These are phyloP conservation scores for Ceryle rudis DNA, from an alignment of 2,797 vertebrate species.

Conservation along the genomic window DNA sequence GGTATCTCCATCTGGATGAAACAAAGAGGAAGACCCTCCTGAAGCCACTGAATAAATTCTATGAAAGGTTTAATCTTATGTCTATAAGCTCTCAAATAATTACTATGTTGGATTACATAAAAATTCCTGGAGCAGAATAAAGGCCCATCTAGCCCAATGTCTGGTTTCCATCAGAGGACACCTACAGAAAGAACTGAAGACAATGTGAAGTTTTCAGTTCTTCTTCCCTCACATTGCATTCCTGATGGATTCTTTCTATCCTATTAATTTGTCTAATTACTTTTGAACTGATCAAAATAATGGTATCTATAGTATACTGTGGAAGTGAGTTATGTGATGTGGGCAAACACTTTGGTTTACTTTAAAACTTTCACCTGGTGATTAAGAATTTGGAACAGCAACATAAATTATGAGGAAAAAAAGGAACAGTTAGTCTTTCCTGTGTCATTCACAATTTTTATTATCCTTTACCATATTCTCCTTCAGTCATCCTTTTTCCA, in stretches of 20 bases:
- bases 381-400: background rate
- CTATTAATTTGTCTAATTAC: background rate
- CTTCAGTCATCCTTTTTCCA: background rate
- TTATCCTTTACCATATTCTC: background rate
- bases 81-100: background rate
- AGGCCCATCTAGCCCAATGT: background rate
- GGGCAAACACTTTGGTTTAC: background rate
- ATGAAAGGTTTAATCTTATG: background rate
- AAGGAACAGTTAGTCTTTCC: background rate
- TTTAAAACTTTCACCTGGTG: background rate
- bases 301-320: accelerated
- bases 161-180: background rate
- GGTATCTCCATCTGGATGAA: background rate
- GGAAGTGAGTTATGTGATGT: background rate
- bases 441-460: background rate
- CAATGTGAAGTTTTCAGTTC: background rate
- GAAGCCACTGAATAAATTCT: background rate
- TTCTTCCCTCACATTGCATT: background rate
- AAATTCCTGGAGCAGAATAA: background rate
- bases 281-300: background rate
- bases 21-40: background rate
- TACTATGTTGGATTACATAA: background rate
- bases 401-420: background rate
- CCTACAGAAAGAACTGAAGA: background rate
- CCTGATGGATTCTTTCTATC: background rate